These are phyloP conservation scores for Percopsis transmontana DNA, from an alignment of 2,113 vertebrate genomes.

Conservation along the genomic window DNA sequence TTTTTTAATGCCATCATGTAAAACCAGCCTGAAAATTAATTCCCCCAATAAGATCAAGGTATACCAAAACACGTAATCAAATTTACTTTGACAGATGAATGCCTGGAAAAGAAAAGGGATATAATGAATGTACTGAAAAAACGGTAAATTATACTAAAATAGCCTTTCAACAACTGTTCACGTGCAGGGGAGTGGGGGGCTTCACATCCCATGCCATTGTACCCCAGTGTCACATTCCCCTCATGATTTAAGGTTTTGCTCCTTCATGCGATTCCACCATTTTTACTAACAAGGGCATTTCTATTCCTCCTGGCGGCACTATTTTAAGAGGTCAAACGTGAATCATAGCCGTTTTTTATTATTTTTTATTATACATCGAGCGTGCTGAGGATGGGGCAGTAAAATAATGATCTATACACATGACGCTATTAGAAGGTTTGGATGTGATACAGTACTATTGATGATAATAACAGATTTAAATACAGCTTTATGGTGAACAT, in stretches of 20 bases:
- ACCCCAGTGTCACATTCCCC: slow-evolving; percentile 25
- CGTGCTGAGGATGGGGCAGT: slow-evolving; percentile 39
- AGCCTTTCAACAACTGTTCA: background rate
- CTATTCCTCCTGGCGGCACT: slow-evolving; percentile 35
- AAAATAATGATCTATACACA: slow-evolving; percentile 40
- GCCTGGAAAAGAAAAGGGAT: background rate
- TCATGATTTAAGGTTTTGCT: slow-evolving; percentile 32
- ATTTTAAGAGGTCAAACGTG: slow-evolving; percentile 58
- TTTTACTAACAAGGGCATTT: slow-evolving; percentile 47
- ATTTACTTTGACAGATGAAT: slow-evolving; percentile 17
- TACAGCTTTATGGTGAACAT: too few species aligned
- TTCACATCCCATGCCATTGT: slow-evolving; percentile 20
- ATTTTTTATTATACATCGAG: slow-evolving; percentile 52
- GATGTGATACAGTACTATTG: slow-evolving; percentile 2
- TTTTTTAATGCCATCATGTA: slow-evolving; percentile 28
- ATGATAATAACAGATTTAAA: too few species aligned
- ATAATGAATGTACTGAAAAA: slow-evolving; percentile 26
- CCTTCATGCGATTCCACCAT: slow-evolving; percentile 31
- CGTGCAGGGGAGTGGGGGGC: slow-evolving; percentile 10
- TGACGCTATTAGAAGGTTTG: too few species aligned
- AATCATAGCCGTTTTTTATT: slow-evolving; percentile 56
- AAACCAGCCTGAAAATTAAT: slow-evolving; percentile 10
- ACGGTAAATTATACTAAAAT: slow-evolving; percentile 22
- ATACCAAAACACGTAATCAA: slow-evolving; percentile 32
- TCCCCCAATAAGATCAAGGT: slow-evolving; percentile 33